A percentile compares a stretch with the other conserved stretches of the same genome.
Conservation (phyloP, 2,797 vertebrate genomes). For the Hafferia zeledoni region DNA sequence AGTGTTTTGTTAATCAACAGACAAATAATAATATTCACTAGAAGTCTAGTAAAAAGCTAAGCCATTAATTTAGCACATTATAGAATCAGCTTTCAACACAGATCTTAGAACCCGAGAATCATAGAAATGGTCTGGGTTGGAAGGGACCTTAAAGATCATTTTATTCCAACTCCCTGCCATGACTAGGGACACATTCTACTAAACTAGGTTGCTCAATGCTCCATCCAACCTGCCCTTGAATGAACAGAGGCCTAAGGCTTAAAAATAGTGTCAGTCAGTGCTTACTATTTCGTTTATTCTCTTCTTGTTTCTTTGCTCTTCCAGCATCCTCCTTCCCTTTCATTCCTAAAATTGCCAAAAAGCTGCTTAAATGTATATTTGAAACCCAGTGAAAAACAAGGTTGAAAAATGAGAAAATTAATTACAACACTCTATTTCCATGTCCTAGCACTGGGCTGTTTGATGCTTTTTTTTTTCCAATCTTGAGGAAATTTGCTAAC, state of each 20-base stretch:
- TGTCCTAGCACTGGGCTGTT: accelerated
- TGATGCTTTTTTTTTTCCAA: not conserved
- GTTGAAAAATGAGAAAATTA: not conserved
- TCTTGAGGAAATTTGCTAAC: not conserved
- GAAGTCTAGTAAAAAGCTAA: not conserved
- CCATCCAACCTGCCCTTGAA: not conserved
- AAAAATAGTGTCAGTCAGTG: not conserved
- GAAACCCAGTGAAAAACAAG: not conserved
- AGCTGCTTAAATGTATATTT: not conserved
- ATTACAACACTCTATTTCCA: not conserved
- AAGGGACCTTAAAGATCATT: not conserved
- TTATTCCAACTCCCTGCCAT: not conserved
- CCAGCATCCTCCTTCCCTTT: not conserved
- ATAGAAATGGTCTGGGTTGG: not conserved
- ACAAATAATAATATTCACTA: not conserved
- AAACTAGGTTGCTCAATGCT: not conserved
- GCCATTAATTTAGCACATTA: not conserved
- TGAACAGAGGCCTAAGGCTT: not conserved
- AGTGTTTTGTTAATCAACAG: not conserved
- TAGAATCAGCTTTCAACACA: not conserved
- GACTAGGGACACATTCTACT: not conserved
- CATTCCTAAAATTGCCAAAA: not conserved
- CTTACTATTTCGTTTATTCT: not conserved
- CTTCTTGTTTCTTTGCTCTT: not conserved
- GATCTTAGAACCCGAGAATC: not conserved